These are phyloP conservation scores for Sphaeridia pumilis DNA, from an alignment of 2,888 invertebrate species.

Conservation along the genomic window DNA sequence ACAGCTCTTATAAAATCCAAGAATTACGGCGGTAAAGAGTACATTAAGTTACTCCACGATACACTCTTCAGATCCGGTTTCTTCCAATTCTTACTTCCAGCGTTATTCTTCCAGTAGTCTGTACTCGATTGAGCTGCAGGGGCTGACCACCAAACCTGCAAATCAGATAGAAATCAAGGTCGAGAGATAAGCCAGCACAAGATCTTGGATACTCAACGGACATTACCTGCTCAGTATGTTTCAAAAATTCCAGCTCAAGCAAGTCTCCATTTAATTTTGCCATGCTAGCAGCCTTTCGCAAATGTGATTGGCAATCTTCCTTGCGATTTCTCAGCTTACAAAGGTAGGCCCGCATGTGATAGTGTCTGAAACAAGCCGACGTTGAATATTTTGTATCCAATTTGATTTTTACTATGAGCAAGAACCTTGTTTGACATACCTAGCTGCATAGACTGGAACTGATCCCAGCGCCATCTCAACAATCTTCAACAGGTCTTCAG, in stretches of 20 bases:
- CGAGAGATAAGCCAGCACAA: background rate
- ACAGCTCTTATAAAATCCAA: too few species aligned
- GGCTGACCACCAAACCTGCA: constrained; percentile 29
- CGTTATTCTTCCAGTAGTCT: constrained; percentile 32
- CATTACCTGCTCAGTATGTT: constrained; percentile 23
- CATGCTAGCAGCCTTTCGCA: constrained; percentile 22
- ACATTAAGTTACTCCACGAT: constrained; percentile 33
- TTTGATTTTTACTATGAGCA: background rate
- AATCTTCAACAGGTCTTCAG: constrained; percentile 21
- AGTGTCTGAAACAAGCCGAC: too few species aligned
- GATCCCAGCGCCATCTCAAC: constrained; percentile 18
- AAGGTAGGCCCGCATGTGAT: constrained; percentile 28
- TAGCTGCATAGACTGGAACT: constrained; percentile 20
- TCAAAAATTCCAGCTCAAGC: constrained; percentile 30
- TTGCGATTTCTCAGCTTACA: constrained; percentile 22
- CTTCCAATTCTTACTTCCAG: constrained; percentile 25
- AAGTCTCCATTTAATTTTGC: constrained; percentile 21
- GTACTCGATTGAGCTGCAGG: constrained; percentile 24
- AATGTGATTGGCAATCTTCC: constrained; percentile 21
- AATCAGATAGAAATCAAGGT: background rate
- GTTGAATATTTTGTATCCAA: too few species aligned
- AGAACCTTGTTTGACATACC: constrained; percentile 4
- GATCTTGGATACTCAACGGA: too few species aligned
- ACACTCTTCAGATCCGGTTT: constrained; percentile 27
- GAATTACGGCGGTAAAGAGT: constrained; percentile 25